Percentiles rank a stretch among this genome's conserved stretches.
Conservation (phyloP, 2,797 vertebrate species). For the Fringilla coelebs region DNA sequence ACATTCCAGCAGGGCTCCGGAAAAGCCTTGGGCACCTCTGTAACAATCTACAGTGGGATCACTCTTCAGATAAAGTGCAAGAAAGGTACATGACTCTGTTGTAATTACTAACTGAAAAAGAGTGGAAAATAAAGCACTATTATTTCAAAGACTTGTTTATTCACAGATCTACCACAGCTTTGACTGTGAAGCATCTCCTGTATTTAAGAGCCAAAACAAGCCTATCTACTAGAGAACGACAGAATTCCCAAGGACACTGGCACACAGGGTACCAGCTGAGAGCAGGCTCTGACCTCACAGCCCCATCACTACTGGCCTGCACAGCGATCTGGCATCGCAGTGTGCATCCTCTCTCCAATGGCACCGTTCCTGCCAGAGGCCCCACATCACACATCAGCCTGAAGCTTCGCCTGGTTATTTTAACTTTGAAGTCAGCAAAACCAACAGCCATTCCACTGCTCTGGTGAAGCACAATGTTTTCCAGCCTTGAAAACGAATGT, state of each 20-base stretch:
- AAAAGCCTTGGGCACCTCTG: neutral
- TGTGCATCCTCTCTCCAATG: neutral
- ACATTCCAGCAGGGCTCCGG: neutral
- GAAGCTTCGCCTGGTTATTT: neutral
- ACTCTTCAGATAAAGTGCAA: neutral
- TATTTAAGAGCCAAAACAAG: neutral
- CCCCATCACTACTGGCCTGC: neutral
- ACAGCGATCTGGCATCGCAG: neutral
- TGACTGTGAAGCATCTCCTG: neutral
- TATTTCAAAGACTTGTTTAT: neutral
- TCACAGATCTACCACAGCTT: neutral
- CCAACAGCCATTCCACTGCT: neutral
- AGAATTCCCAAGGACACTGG: neutral
- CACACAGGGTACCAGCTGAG: neutral
- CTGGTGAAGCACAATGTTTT: neutral
- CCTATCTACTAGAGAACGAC: accelerated
- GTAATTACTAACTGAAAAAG: neutral
- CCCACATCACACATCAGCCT: neutral
- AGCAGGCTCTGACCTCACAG: neutral
- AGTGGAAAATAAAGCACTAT: neutral
- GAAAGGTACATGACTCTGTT: neutral
- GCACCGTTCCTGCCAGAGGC: neutral
- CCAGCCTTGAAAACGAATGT: neutral
- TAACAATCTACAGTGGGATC: neutral
- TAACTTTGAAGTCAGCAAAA: neutral